These are phyloP conservation scores for Cepaea hortensis DNA, from an alignment of 2,888 invertebrate genomes.

Conservation along the genomic window DNA sequence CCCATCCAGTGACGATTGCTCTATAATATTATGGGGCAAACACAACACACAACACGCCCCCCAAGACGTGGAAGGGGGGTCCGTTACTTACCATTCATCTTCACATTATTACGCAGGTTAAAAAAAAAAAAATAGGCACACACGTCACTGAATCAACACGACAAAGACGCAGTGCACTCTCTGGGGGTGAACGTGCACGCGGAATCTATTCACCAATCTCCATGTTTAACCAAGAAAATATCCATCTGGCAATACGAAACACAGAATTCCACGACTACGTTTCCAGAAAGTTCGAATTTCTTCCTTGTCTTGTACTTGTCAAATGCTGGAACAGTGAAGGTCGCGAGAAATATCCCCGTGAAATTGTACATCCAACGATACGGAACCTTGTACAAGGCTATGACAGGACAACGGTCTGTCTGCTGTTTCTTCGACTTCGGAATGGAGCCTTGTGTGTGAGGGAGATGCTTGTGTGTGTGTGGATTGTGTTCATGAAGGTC, in stretches of 20 bases:
- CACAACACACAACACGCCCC: no score
- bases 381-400: conserved; percentile 20
- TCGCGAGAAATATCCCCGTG: conserved; percentile 3
- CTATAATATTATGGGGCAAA: no score
- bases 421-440: conserved; percentile 20
- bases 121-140: no score
- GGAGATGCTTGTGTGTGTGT: conserved; percentile 5
- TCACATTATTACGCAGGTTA: no score
- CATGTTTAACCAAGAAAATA: neutral
- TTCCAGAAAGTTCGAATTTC: conserved; percentile 2
- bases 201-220: neutral
- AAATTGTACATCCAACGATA: conserved; percentile 29
- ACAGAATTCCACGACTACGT: conserved; percentile 1
- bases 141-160: no score
- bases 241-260: neutral
- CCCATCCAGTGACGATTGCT: no score
- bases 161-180: no score
- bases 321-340: neutral
- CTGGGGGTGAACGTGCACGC: neutral
- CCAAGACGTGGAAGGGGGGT: no score
- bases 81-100: no score
- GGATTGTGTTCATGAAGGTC: conserved; percentile 32
- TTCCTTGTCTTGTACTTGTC: neutral
- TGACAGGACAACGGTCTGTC: conserved; percentile 28
- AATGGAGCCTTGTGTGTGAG: conserved; percentile 20